phyloP scores from a whole-genome alignment of 2,797 vertebrate genomes.

The Dromococcyx pavoninus region DNA sequence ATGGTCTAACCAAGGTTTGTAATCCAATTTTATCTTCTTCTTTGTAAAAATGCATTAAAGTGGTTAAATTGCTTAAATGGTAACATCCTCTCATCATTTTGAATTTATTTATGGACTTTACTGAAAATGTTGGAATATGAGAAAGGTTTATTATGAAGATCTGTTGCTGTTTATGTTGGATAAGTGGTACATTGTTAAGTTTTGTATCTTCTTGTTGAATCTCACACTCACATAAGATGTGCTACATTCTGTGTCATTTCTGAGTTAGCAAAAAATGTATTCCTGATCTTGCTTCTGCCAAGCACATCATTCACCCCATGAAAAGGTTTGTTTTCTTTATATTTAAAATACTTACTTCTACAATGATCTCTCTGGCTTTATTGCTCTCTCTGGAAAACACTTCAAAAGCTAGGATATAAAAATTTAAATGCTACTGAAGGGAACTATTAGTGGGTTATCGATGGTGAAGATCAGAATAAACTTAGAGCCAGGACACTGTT shows the following conservation, averaged over 20 bases:
- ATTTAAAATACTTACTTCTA: not conserved
- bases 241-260: not conserved
- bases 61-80: not conserved
- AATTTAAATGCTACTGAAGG: not conserved
- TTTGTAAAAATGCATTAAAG: not conserved
- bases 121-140: not conserved
- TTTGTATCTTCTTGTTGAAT: not conserved
- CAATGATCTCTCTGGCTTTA: not conserved
- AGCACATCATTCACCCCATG: not conserved
- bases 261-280: not conserved
- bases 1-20: slow-evolving; percentile 55
- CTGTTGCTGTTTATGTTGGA: not conserved
- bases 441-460: not conserved
- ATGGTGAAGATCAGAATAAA: not conserved
- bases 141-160: not conserved
- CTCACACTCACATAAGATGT: not conserved
- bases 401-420: not conserved
- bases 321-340: not conserved
- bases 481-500: not conserved
- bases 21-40: not conserved
- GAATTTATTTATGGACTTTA: not conserved
- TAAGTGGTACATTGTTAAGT: not conserved
- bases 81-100: not conserved
- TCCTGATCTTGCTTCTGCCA: not conserved
- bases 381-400: not conserved